These are phyloP conservation scores for Ptychadena robeensis DNA, from an alignment of 2,797 vertebrate species.

Conservation along the genomic window DNA sequence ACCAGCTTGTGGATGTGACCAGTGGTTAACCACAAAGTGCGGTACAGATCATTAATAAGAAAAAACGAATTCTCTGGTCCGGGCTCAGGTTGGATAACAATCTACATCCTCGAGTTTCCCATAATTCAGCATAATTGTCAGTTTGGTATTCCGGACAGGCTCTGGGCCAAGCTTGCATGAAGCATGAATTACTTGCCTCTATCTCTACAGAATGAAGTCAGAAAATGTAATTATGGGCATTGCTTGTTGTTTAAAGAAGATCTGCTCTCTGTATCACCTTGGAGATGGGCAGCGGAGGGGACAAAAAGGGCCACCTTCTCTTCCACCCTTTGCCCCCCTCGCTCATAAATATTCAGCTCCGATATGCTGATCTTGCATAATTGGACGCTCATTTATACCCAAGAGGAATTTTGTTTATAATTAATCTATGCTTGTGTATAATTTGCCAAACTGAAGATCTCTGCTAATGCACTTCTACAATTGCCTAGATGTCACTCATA, in stretches of 20 bases:
- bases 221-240: constrained; percentile 60
- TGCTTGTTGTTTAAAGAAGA: constrained; percentile 54
- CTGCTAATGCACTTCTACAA: constrained; percentile 33
- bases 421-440: constrained; percentile 57
- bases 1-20: constrained; percentile 49
- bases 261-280: constrained; percentile 56
- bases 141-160: constrained; percentile 61
- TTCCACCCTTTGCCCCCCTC: constrained; percentile 2
- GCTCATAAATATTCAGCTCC: constrained; percentile 2
- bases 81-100: constrained; percentile 60
- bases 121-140: constrained; percentile 63
- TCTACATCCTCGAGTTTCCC: constrained; percentile 59
- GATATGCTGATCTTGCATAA: constrained; percentile 57
- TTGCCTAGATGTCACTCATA: constrained; percentile 31
- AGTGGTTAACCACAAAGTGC: constrained; percentile 57
- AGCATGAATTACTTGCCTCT: constrained; percentile 61
- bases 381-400: constrained; percentile 56
- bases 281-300: constrained; percentile 50
- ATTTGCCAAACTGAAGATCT: constrained; percentile 50
- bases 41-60: constrained; percentile 55
- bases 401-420: constrained; percentile 60
- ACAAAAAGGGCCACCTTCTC: neutral
- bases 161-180: constrained; percentile 53
- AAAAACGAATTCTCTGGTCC: constrained; percentile 60
- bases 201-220: constrained; percentile 58